Percentiles rank a stretch among this genome's conserved stretches.
These are phyloP conservation scores for Halcyon chelicuti DNA, from an alignment of 2,797 vertebrate species.

Conservation along the genomic window DNA sequence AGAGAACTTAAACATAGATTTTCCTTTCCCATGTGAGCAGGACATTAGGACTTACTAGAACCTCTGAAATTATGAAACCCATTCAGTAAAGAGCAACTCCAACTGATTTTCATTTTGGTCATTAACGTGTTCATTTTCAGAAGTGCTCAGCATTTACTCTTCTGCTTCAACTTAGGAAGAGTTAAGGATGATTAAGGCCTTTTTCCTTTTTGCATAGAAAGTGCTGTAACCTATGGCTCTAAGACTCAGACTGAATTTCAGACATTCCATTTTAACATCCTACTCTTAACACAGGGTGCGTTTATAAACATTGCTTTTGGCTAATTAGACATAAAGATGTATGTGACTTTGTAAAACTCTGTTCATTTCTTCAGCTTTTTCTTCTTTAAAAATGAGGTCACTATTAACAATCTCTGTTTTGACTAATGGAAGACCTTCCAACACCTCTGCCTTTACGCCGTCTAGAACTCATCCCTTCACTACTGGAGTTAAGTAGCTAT, in stretches of 20 bases:
- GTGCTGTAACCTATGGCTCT: background rate
- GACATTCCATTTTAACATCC: background rate
- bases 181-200: background rate
- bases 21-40: background rate
- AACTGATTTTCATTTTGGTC: background rate
- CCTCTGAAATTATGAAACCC: background rate
- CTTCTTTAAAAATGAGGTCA: background rate
- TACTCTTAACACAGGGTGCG: background rate
- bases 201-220: background rate
- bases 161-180: background rate
- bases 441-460: background rate
- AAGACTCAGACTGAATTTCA: background rate
- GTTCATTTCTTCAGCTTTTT: background rate
- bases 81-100: background rate
- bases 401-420: background rate
- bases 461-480: background rate
- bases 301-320: background rate
- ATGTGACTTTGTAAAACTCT: background rate
- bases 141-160: background rate
- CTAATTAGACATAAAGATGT: background rate
- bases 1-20: background rate
- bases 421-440: background rate
- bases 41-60: background rate
- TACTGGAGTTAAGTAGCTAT: accelerated
- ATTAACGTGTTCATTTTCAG: background rate